These are phyloP conservation scores for Dipodomys ordii DNA, from an alignment of 2,113 vertebrate genomes.

Conservation along the genomic window DNA sequence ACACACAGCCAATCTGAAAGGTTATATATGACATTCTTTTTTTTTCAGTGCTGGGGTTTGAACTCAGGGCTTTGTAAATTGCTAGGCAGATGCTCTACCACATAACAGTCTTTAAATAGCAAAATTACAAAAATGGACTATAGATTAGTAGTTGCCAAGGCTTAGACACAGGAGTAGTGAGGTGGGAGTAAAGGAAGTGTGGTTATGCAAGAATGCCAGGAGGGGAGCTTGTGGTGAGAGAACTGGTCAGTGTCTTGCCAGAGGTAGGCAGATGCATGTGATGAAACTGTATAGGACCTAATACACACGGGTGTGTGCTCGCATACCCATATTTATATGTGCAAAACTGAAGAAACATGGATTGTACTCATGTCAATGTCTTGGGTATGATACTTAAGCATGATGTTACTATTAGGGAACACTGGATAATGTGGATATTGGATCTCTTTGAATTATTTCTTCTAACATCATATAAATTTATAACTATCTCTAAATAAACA, in stretches of 20 bases:
- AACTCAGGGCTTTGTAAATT: too few relatives aligned
- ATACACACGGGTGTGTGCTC: background rate
- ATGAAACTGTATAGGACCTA: background rate
- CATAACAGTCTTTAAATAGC: background rate
- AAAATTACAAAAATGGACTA: conserved; percentile 20
- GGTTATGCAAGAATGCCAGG: background rate
- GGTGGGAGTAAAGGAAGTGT: background rate
- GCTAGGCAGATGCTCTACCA: too few relatives aligned
- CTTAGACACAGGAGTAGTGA: background rate
- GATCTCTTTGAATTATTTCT: background rate
- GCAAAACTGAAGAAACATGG: background rate
- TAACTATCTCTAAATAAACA: background rate
- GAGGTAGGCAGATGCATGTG: background rate
- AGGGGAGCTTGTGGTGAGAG: background rate
- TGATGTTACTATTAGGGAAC: background rate
- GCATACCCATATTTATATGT: background rate
- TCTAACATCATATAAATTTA: background rate
- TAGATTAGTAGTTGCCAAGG: background rate
- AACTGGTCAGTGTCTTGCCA: background rate
- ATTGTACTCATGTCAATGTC: background rate
- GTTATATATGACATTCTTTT: background rate
- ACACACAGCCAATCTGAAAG: background rate
- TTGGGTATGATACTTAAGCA: background rate
- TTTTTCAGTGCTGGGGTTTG: too few relatives aligned
- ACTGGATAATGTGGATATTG: background rate